Conservation (phyloP, 2,113 vertebrate species). For the Brachionichthys hirsutus region DNA sequence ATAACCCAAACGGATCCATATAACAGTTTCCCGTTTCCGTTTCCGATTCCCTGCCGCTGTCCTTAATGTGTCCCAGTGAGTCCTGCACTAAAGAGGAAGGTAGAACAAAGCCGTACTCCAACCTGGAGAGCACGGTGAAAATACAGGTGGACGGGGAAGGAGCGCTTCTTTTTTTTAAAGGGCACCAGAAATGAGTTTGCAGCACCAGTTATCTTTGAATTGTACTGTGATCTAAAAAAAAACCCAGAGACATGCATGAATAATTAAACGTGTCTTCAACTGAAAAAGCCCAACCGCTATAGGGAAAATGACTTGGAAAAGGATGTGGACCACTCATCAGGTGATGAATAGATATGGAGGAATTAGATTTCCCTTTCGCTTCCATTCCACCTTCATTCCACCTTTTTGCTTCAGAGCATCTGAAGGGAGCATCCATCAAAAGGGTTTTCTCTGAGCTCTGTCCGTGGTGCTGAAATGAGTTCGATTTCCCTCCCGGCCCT, state of each 20-base stretch:
- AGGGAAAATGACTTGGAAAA: background rate
- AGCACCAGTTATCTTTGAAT: conserved; percentile 23
- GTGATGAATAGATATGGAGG: background rate
- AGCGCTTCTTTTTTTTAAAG: background rate
- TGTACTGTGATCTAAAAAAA: conserved; percentile 32
- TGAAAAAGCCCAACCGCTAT: conserved; percentile 1
- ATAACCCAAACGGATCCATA: background rate
- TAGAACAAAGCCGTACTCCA: conserved; percentile 17
- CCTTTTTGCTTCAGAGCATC: conserved; percentile 3
- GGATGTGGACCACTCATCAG: background rate
- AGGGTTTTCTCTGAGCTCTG: conserved; percentile 39
- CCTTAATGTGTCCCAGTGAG: conserved; percentile 2
- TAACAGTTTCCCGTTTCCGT: no score
- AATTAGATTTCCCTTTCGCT: no score
- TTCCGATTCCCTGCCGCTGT: no score
- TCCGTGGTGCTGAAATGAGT: conserved; percentile 66
- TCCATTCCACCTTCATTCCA: background rate
- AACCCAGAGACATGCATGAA: conserved; percentile 38
- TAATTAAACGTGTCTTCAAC: conserved; percentile 48
- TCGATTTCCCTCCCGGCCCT: conserved; percentile 4
- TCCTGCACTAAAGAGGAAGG: conserved; percentile 17
- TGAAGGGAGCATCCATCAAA: no score
- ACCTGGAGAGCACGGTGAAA: conserved; percentile 13
- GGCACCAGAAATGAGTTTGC: conserved; percentile 10
- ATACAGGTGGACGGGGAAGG: conserved; percentile 17